Percentiles rank a stretch among this genome's conserved stretches.
Evolutionary conservation across 1,140 invertebrate genomes (phyloP).

Genomic region (Mactra quadrangularis): DNA sequence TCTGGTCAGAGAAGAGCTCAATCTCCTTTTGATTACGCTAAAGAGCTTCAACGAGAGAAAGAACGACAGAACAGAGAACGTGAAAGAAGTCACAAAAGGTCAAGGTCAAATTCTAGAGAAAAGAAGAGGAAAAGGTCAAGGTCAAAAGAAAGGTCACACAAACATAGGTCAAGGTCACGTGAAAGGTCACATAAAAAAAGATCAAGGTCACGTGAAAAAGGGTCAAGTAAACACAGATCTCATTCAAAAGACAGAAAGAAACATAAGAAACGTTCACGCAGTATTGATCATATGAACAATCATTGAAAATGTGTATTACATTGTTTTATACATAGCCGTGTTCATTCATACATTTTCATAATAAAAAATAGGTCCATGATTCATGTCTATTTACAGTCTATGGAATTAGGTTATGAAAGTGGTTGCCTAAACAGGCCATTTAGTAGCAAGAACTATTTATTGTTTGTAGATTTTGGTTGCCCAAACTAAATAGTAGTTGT

Average conservation of each 20-base stretch:
- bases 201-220: conserved; percentile 40
- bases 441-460: no score
- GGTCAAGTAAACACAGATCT: conserved; percentile 22
- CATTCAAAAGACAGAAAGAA: conserved; percentile 41
- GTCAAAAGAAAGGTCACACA: conserved; percentile 29
- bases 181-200: conserved; percentile 52
- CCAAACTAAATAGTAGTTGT: no score
- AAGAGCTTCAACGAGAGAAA: conserved; percentile 76
- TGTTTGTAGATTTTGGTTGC: no score
- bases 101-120: conserved; percentile 52
- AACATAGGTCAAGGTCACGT: conserved; percentile 56
- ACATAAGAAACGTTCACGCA: conserved; percentile 30
- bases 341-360: no score
- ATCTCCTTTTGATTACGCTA: conserved; percentile 71
- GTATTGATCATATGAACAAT: conserved; percentile 25
- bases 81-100: conserved; percentile 57
- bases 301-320: not conserved
- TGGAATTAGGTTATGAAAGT: no score
- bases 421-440: no score
- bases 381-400: no score
- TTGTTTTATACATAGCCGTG: not conserved
- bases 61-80: conserved; percentile 73
- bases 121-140: conserved; percentile 39
- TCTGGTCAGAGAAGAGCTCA: conserved; percentile 25
- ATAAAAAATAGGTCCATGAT: no score